A percentile compares a stretch with the other conserved stretches of the same genome.
Conservation (phyloP, 2,888 invertebrate genomes). For the Charanyca ferruginea region DNA sequence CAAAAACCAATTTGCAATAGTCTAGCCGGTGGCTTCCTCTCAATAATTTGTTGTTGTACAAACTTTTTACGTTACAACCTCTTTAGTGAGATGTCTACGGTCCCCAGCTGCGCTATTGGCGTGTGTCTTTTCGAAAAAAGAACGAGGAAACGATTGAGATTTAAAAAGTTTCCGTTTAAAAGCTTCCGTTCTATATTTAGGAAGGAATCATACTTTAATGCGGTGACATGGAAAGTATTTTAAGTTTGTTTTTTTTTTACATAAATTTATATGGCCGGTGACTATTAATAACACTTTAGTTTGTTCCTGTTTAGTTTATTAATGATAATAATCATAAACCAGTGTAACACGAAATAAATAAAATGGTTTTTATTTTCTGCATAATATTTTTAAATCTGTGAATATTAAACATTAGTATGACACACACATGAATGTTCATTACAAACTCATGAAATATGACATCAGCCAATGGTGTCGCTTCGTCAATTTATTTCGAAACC, state of each 20-base stretch:
- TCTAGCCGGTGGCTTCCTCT: constrained; percentile 85
- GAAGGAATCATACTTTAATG: constrained; percentile 65
- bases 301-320: constrained; percentile 36
- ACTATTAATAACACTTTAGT: constrained; percentile 21
- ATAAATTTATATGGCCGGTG: constrained; percentile 18
- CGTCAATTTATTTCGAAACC: constrained; percentile 70
- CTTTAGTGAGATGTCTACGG: constrained; percentile 67
- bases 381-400: background rate
- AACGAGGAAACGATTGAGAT: constrained; percentile 73
- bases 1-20: constrained; percentile 87
- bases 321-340: constrained; percentile 35
- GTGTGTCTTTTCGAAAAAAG: constrained; percentile 79
- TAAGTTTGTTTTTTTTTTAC: constrained; percentile 46
- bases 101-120: constrained; percentile 81
- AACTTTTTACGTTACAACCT: constrained; percentile 70
- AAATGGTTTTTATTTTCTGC: background rate
- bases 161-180: constrained; percentile 70
- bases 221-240: constrained; percentile 60
- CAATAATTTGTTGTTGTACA: constrained; percentile 67
- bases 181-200: constrained; percentile 64
- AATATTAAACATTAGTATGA: constrained; percentile 5
- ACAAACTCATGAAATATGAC: constrained; percentile 36
- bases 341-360: constrained; percentile 12
- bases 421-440: constrained; percentile 25
- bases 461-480: constrained; percentile 56